phyloP scores from a whole-genome alignment of 2,888 invertebrate species.

The Thera britannica region DNA sequence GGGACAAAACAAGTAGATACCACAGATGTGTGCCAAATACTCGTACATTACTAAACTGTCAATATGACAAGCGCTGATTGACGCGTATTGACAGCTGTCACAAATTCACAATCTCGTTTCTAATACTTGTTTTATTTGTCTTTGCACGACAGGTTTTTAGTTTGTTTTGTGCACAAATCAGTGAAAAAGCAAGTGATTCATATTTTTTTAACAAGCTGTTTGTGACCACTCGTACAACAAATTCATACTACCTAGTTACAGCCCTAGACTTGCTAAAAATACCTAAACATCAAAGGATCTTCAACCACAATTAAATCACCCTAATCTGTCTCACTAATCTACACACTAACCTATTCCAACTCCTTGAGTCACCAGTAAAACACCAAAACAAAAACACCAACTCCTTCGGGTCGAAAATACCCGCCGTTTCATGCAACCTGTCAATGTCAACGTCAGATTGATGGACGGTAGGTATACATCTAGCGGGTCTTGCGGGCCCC shows the following conservation, averaged over 20 bases:
- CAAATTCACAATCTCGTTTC: constrained; percentile 10
- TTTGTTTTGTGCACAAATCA: neutral
- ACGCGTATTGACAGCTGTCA: constrained; percentile 30
- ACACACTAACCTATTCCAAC: neutral
- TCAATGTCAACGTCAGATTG: constrained; percentile 68
- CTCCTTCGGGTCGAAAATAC: constrained; percentile 46
- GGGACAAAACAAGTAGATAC: no score
- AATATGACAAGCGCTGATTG: constrained; percentile 17
- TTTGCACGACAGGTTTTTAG: constrained; percentile 7
- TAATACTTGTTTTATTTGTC: constrained; percentile 2
- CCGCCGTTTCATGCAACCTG: constrained; percentile 64
- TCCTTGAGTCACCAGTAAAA: constrained; percentile 8
- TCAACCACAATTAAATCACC: neutral
- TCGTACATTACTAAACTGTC: constrained; percentile 5
- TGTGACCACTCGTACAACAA: no score
- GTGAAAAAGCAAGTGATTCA: no score
- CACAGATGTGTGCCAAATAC: neutral
- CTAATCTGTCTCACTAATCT: neutral
- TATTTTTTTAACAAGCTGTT: no score
- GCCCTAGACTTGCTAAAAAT: neutral
- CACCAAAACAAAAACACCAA: constrained; percentile 38
- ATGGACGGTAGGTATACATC: constrained; percentile 51
- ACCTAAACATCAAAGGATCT: neutral
- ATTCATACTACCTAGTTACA: neutral
- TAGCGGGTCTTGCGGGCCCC: constrained; percentile 32